Conservation (phyloP, 2,888 invertebrate species). For the Brenthis daphne region DNA sequence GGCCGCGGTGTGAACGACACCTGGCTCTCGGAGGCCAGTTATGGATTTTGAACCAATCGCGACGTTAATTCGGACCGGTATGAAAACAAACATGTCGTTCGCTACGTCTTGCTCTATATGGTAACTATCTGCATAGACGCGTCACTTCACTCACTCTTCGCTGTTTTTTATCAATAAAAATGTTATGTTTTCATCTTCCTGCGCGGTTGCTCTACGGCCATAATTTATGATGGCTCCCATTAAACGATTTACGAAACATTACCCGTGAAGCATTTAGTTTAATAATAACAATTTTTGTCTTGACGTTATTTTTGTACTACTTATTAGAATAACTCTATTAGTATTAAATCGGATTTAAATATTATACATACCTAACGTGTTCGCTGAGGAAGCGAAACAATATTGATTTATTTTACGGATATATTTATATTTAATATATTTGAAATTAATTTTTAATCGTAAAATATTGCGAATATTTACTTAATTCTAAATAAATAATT, state of each 20-base stretch:
- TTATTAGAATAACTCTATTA: no score
- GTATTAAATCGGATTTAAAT: no score
- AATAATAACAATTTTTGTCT: neutral
- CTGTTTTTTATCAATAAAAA: constrained; percentile 62
- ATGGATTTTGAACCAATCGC: constrained; percentile 82
- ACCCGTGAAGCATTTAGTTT: no score
- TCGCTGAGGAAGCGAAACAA: no score
- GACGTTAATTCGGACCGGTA: constrained; percentile 81
- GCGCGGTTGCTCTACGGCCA: constrained; percentile 45
- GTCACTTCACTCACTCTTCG: constrained; percentile 60
- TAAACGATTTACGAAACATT: neutral
- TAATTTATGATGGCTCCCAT: constrained; percentile 34
- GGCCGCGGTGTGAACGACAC: constrained; percentile 83
- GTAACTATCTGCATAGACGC: constrained; percentile 56
- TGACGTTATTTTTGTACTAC: neutral
- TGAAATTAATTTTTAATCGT: no score
- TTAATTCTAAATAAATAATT: no score
- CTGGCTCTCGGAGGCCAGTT: constrained; percentile 82
- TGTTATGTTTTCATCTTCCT: constrained; percentile 53
- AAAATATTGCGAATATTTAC: no score
- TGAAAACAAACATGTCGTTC: constrained; percentile 79
- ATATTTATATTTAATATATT: no score
- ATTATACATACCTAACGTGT: no score
- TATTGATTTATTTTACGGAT: no score
- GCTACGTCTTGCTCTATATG: constrained; percentile 62